Evolutionary conservation across 2,113 vertebrate species (phyloP).

Genomic region (Chionomys nivalis): DNA sequence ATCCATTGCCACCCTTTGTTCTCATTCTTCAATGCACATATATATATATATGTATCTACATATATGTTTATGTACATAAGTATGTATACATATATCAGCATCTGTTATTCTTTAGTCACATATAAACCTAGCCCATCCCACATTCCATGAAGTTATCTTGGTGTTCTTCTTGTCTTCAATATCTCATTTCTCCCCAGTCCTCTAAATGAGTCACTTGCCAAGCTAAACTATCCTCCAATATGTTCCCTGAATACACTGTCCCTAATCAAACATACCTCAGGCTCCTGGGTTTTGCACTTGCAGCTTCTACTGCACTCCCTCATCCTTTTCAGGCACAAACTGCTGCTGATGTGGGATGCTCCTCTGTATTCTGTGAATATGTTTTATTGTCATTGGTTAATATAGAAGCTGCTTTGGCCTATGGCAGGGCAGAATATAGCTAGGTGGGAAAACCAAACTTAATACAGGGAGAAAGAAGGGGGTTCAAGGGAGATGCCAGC

Average conservation of each 20-base stretch:
- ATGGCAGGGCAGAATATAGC: no score
- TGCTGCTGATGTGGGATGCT: no score
- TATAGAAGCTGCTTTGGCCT: no score
- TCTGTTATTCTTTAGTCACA: neutral
- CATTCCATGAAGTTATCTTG: neutral
- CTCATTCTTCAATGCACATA: neutral
- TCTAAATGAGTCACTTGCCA: neutral
- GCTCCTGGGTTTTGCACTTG: neutral
- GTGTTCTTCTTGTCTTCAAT: no score
- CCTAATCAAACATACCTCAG: neutral
- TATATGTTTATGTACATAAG: no score
- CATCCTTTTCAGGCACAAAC: neutral
- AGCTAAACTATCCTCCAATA: neutral
- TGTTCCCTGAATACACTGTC: neutral
- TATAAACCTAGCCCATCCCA: neutral
- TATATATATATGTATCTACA: no score
- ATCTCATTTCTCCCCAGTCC: neutral
- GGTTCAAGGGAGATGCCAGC: no score
- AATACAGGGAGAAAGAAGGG: no score
- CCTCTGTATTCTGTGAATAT: no score
- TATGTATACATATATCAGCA: no score
- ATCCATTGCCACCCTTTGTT: neutral
- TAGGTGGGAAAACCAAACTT: no score
- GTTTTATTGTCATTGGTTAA: no score
- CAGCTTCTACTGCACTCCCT: neutral